Base-by-base conservation (phyloP, 2,113 vertebrate species). In the Aix galericulata region DNA sequence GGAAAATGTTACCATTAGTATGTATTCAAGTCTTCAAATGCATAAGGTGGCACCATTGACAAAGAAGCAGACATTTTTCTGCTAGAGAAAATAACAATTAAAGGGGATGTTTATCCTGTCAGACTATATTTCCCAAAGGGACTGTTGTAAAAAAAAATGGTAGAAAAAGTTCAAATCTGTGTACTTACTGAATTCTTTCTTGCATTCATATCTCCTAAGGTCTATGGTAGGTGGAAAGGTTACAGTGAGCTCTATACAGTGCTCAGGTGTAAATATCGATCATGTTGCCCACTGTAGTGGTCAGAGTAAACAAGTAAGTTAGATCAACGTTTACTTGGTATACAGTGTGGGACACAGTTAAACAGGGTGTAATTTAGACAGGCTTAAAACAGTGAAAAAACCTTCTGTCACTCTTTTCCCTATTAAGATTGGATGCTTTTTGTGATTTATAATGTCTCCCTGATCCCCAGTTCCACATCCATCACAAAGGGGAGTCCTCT, bases 81-180 rank as follows among this genome's bases (percentile, higher is more conserved):
- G 12, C 27, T 52, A 38, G 13, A 38, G 34, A 68, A 86, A 75
- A 21, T 38, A 59, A 42, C 75, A 91, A 23, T 38, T 62, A 26
- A 81, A 64, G 8, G 17, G 5, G 9, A 2, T 53, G 4, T 62
- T 93, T 85, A 74, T 86, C 42, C 6, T 50, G 3, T 69, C 50
- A 74, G 27, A 32, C 7, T 73, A 58, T 58, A 71, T 63, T 86
- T 25, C n/a, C 29, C 42, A 72, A 40, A 73, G 38, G 5, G 40
- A 36, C 17, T 72, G 17, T 38, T 76, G 17, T 66, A 69, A 89
- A 48, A 40, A 38, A 46, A 92, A 84, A 56, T 6, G 2, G 15
- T 52, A 68, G 29, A 46, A 92, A 89, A 88, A 84, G 26, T 58
- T 91, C 36, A 48, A 56, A 91, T 63, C 32, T 72, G 20, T 16